These are phyloP conservation scores for Lasioglossum marginatum DNA, from an alignment of 2,888 invertebrate species.

Conservation along the genomic window DNA sequence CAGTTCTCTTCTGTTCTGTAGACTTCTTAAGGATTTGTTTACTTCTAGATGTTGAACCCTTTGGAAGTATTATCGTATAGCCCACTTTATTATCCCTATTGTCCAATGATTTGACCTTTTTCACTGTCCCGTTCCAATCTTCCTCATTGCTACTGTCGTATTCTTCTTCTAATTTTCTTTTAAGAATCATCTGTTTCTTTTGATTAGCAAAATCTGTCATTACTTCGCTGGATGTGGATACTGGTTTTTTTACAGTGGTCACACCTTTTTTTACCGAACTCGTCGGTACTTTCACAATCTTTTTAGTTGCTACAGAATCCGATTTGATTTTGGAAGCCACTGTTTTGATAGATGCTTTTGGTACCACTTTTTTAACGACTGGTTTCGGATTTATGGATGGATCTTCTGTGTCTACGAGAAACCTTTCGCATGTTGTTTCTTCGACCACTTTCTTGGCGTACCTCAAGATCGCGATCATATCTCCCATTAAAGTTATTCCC, in stretches of 20 bases:
- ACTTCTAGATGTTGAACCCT: conserved; percentile 83
- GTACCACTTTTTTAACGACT: conserved; percentile 70
- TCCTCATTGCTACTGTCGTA: conserved; percentile 69
- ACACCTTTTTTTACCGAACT: conserved; percentile 59
- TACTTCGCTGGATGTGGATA: conserved; percentile 41
- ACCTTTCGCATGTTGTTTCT: conserved; percentile 83
- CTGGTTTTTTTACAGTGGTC: conserved; percentile 53
- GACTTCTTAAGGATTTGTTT: conserved; percentile 82
- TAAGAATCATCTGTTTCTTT: conserved; percentile 64
- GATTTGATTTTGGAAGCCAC: conserved; percentile 68
- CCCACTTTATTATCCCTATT: conserved; percentile 80
- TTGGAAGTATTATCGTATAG: conserved; percentile 85
- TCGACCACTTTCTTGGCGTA: conserved; percentile 87
- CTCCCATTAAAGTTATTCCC: conserved; percentile 91
- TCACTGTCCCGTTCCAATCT: conserved; percentile 60
- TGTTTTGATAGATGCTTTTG: conserved; percentile 71
- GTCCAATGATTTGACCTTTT: conserved; percentile 59
- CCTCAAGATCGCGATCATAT: conserved; percentile 88
- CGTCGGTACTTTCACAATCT: conserved; percentile 61
- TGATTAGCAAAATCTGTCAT: conserved; percentile 52
- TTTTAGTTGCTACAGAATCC: conserved; percentile 55
- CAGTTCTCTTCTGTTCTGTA: conserved; percentile 83
- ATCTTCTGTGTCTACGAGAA: conserved; percentile 81
- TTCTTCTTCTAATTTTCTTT: conserved; percentile 75
- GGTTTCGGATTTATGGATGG: conserved; percentile 59